A percentile compares a stretch with the other conserved stretches of the same genome.
These are phyloP conservation scores for Phortica magna DNA, from an alignment of 2,888 invertebrate species.

Conservation along the genomic window DNA sequence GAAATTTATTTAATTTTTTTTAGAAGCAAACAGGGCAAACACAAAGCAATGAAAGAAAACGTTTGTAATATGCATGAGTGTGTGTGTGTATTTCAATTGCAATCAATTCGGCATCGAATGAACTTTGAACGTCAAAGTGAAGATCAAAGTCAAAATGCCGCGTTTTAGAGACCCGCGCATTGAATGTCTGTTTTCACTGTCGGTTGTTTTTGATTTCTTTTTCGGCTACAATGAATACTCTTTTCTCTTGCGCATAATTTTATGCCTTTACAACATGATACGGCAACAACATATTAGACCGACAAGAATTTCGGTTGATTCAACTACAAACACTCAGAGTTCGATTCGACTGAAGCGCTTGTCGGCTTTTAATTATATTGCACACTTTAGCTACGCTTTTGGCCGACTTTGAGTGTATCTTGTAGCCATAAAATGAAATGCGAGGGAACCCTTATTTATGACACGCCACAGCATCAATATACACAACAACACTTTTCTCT, in stretches of 20 bases:
- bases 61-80: conserved; percentile 32
- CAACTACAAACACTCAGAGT: neutral
- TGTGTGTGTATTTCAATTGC: neutral
- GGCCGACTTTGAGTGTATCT: conserved; percentile 42
- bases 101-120: neutral
- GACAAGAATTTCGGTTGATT: conserved; percentile 29
- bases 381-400: conserved; percentile 73
- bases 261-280: conserved; percentile 65
- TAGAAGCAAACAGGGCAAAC: neutral
- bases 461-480: conserved; percentile 49
- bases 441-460: conserved; percentile 70
- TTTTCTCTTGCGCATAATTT: conserved; percentile 40
- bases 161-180: neutral
- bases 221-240: conserved; percentile 1
- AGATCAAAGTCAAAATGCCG: conserved; percentile 29
- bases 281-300: conserved; percentile 54
- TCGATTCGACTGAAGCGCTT: conserved; percentile 59
- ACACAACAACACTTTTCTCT: conserved; percentile 71
- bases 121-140: neutral
- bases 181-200: neutral
- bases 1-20: neutral
- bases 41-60: neutral
- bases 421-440: conserved; percentile 60
- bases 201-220: neutral
- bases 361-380: conserved; percentile 77